Conservation (phyloP, 2,797 vertebrate genomes). For the Alcedo atthis region DNA sequence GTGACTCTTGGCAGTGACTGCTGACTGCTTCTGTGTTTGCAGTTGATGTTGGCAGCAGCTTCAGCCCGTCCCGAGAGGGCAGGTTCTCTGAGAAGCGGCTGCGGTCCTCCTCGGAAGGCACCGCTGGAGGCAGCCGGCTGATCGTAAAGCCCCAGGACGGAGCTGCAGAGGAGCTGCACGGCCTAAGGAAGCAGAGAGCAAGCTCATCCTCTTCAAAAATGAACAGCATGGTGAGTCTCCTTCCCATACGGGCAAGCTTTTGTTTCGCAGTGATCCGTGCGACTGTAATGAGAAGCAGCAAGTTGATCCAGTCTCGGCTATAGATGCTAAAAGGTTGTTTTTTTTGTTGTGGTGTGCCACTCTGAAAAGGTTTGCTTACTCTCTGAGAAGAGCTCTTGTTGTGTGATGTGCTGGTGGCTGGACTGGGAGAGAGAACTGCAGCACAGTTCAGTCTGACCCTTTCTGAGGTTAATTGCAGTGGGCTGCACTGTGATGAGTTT, state of each 20-base stretch:
- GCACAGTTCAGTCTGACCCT: not conserved
- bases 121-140: slow-evolving; percentile 89
- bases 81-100: slow-evolving; percentile 90
- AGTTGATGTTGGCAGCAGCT: slow-evolving; percentile 89
- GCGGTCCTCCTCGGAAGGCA: slow-evolving; percentile 94
- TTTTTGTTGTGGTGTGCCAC: not conserved
- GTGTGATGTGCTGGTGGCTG: not conserved
- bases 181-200: slow-evolving; percentile 88
- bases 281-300: not conserved
- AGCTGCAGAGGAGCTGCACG: slow-evolving; percentile 81
- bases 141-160: slow-evolving; percentile 89
- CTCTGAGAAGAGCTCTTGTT: not conserved
- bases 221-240: slow-evolving; percentile 92
- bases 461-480: not conserved
- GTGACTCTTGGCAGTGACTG: not conserved
- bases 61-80: slow-evolving; percentile 91
- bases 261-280: not conserved
- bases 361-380: not conserved
- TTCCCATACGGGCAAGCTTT: fast-evolving
- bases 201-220: slow-evolving; percentile 95
- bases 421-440: not conserved
- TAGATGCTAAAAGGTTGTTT: not conserved
- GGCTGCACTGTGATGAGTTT: not conserved
- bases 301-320: not conserved
- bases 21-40: not conserved